phyloP scores from a whole-genome alignment of 1,140 invertebrate genomes.

The Leptopilina clavipes region DNA sequence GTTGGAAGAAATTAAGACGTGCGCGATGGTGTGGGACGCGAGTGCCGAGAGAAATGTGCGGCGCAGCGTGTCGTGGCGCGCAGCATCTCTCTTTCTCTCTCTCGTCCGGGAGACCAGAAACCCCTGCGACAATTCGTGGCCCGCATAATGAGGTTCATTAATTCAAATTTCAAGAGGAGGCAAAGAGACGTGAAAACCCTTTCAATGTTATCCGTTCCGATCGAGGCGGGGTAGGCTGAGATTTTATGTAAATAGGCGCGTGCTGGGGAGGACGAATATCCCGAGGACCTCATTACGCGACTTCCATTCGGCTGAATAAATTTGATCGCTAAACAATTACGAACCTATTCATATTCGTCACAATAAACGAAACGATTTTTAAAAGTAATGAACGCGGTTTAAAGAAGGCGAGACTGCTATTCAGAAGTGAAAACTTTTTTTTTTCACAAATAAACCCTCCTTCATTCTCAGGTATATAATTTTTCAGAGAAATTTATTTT shows the following conservation, averaged over 20 bases:
- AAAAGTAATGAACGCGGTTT: constrained; percentile 11
- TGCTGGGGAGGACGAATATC: constrained; percentile 34
- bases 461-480: neutral
- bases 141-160: constrained; percentile 54
- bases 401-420: neutral
- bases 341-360: constrained; percentile 24
- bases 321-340: constrained; percentile 39
- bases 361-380: constrained; percentile 29
- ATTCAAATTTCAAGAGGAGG: constrained; percentile 51
- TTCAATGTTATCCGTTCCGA: constrained; percentile 51
- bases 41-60: neutral
- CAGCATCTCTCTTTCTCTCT: no score
- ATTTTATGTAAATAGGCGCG: constrained; percentile 53
- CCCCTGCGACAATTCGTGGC: constrained; percentile 49
- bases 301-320: constrained; percentile 50
- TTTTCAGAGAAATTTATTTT: no score
- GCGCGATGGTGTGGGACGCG: neutral
- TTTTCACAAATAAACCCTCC: neutral
- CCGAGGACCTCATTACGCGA: constrained; percentile 46
- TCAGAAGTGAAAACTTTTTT: constrained; percentile 6
- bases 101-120: constrained; percentile 37
- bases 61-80: neutral
- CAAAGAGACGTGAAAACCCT: constrained; percentile 54
- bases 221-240: constrained; percentile 48
- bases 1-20: constrained; percentile 24